phyloP scores from a whole-genome alignment of 2,113 vertebrate genomes.

The Myodes glareolus region DNA sequence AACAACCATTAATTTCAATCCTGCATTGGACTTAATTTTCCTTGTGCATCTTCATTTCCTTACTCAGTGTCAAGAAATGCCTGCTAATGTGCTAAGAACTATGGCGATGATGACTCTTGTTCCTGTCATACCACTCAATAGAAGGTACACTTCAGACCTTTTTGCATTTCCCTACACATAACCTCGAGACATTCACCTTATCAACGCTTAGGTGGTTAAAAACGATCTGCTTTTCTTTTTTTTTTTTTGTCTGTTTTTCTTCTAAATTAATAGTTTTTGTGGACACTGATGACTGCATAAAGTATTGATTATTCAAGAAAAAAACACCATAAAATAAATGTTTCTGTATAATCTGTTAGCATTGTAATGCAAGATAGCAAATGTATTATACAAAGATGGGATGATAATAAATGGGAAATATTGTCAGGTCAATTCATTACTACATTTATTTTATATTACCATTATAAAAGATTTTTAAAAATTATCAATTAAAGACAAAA shows the following conservation, averaged over 20 bases:
- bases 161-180: background rate
- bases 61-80: background rate
- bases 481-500: background rate
- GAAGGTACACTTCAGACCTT: background rate
- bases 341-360: background rate
- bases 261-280: background rate
- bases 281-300: background rate
- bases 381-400: background rate
- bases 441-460: background rate
- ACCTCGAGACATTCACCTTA: background rate
- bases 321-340: background rate
- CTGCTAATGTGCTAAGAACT: background rate
- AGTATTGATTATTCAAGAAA: background rate
- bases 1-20: background rate
- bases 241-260: background rate
- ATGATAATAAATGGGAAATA: background rate
- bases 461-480: background rate
- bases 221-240: background rate
- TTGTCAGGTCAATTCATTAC: background rate
- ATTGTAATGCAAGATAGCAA: background rate
- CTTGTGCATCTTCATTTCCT: background rate
- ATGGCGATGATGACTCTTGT: background rate
- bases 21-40: background rate
- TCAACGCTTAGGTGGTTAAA: background rate
- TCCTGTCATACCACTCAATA: background rate